Base-by-base conservation (phyloP, 2,113 vertebrate genomes). In the Silurus glanis region DNA sequence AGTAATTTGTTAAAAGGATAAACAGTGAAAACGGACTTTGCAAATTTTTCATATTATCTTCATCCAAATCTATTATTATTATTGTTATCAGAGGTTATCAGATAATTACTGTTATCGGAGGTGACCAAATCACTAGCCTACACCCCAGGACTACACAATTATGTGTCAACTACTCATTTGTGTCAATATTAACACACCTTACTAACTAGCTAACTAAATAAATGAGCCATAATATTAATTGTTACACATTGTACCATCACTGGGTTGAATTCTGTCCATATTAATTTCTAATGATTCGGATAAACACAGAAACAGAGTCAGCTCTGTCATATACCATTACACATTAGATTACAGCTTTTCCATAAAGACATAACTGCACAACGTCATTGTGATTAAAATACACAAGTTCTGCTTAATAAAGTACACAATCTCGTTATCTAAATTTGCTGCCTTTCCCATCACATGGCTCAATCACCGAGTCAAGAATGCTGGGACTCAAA, bases 361-460 rank as follows among this genome's bases (percentile, higher is more conserved):
- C 37, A 72, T 72, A 47, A 6, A 19, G 37, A 16, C 28, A 45
- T 14, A 83, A 53, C 79, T 72, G 47, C 55, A 16, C 37, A 8
- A 69, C 7, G 51, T 86, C 88, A 85, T 17, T 8, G 5, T 6
- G 28, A 45, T 71, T 45, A 37, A 25, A 53, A 25, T 45, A 49
- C 14, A 56, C 75, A 78, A 28, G 14, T 45, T 17, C 28, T 45
- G 67, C 16, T 71, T 45, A 9, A 45, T 45, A 67, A 47, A 47
- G 28, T 37, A 72, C 17, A 47, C 13, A 10, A 23, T 75, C 23
- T 49, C 58, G 78, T 80, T 82, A 87, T 69, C 79, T 61, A 79
- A 69, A 86, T 17, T 71, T 6, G n/a, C 8, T 13, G 62, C 69
- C 45, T 62, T 72, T 14, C 67, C 25, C 49, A 84, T 53, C 19